Percentiles rank a stretch among this genome's conserved stretches.
Conservation (phyloP, 92 coral and sea anemone species). For the Bergia sp. region DNA sequence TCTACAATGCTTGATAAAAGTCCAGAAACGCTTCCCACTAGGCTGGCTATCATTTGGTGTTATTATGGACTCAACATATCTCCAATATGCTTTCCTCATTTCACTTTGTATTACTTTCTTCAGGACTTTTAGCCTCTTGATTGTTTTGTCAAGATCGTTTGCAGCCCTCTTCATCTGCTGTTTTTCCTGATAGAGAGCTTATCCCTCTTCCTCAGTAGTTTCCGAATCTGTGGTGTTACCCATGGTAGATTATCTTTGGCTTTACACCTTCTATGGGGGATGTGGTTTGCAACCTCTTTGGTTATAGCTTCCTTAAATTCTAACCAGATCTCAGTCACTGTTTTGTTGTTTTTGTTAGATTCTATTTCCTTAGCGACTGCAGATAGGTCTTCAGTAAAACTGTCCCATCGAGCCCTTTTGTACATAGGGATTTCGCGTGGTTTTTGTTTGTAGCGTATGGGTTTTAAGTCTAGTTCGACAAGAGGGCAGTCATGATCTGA, state of each 20-base stretch:
- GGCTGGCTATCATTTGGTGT: too few species aligned
- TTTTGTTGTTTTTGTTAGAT: constrained; percentile 12
- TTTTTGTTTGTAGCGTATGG: constrained; percentile 54
- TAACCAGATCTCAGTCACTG: constrained; percentile 54
- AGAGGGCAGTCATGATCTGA: constrained; percentile 64
- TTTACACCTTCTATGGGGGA: background rate
- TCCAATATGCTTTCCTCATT: too few species aligned
- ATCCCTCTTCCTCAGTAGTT: constrained; percentile 9
- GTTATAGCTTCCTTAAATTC: background rate
- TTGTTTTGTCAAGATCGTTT: too few species aligned
- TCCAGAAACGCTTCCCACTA: too few species aligned
- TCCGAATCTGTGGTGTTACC: constrained; percentile 17
- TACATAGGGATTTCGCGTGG: constrained; percentile 57
- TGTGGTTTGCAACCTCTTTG: background rate
- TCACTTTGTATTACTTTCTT: too few species aligned
- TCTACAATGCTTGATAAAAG: too few species aligned
- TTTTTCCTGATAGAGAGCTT: background rate
- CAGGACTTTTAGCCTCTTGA: too few species aligned
- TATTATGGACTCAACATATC: too few species aligned
- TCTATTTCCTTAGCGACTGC: constrained; percentile 22
- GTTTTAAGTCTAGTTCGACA: constrained; percentile 44
- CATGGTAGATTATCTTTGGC: background rate
- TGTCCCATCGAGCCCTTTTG: constrained; percentile 54
- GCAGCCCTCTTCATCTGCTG: too few species aligned
- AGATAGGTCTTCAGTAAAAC: constrained; percentile 36